Evolutionary conservation across 2,888 invertebrate genomes (phyloP).

Genomic region (Colletes collaris): DNA sequence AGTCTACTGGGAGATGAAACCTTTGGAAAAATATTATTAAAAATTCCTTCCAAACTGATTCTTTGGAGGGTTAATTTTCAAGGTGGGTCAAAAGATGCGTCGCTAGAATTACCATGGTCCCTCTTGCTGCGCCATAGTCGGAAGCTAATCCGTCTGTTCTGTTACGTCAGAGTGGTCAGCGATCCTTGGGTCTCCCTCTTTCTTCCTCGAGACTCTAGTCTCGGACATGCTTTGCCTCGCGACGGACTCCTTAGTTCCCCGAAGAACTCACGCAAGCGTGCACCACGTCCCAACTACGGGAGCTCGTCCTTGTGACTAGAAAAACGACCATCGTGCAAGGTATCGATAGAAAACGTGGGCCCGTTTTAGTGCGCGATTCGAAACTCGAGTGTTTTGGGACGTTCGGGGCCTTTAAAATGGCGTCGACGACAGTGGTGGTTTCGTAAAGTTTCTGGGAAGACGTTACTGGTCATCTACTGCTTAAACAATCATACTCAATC

Average conservation of each 20-base stretch:
- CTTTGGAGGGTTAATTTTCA: too few species aligned
- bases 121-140: slow-evolving; percentile 29
- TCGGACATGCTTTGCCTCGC: slow-evolving; percentile 57
- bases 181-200: slow-evolving; percentile 69
- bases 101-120: slow-evolving; percentile 30
- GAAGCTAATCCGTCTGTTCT: slow-evolving; percentile 78
- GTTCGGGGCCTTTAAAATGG: background rate
- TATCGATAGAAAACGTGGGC: too few species aligned
- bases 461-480: background rate
- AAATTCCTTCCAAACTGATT: too few species aligned
- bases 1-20: too few species aligned
- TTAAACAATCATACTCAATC: background rate
- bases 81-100: too few species aligned
- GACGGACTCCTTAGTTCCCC: slow-evolving; percentile 65
- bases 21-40: too few species aligned
- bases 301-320: background rate
- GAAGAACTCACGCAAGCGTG: slow-evolving; percentile 58
- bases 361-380: too few species aligned
- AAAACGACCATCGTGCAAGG: too few species aligned
- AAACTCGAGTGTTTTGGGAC: too few species aligned
- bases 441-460: background rate
- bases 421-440: slow-evolving; percentile 1
- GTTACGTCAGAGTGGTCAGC: slow-evolving; percentile 81
- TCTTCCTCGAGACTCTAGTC: slow-evolving; percentile 33
- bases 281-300: slow-evolving; percentile 32